Conservation (phyloP, 2,797 vertebrate genomes). For the Cheracebus regulus region DNA sequence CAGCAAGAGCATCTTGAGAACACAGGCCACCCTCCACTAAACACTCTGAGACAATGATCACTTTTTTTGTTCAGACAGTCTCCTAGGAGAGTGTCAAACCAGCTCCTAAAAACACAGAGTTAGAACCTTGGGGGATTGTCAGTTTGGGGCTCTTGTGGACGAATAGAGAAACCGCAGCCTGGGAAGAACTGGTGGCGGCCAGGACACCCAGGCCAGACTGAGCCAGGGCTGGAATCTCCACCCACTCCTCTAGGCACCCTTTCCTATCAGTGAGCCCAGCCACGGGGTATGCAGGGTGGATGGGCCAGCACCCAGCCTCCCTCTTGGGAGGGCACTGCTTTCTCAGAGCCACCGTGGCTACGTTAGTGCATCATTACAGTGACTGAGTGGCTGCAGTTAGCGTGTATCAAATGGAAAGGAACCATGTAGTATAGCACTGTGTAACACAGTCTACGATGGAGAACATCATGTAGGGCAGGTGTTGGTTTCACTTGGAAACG, state of each 20-base stretch:
- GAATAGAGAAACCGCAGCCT: background rate
- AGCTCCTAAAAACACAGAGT: background rate
- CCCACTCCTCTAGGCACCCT: background rate
- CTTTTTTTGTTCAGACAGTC: background rate
- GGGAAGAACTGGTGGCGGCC: background rate
- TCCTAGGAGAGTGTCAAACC: background rate
- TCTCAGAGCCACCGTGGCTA: background rate
- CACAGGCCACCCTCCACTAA: background rate
- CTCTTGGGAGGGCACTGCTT: background rate
- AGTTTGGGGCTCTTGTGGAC: accelerated
- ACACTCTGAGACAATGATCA: background rate
- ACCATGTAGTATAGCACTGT: too few relatives aligned
- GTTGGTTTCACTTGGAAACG: background rate
- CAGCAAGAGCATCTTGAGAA: background rate
- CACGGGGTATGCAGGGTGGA: background rate
- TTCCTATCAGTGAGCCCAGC: background rate
- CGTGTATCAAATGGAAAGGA: background rate
- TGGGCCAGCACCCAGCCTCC: background rate
- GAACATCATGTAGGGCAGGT: background rate
- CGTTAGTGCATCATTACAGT: background rate
- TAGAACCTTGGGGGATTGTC: background rate
- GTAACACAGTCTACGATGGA: background rate
- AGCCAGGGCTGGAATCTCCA: background rate
- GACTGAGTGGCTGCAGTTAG: too few relatives aligned
- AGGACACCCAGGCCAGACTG: background rate